Evolutionary conservation across 2,888 invertebrate species (phyloP).

Genomic region (Plagodis dolabraria): DNA sequence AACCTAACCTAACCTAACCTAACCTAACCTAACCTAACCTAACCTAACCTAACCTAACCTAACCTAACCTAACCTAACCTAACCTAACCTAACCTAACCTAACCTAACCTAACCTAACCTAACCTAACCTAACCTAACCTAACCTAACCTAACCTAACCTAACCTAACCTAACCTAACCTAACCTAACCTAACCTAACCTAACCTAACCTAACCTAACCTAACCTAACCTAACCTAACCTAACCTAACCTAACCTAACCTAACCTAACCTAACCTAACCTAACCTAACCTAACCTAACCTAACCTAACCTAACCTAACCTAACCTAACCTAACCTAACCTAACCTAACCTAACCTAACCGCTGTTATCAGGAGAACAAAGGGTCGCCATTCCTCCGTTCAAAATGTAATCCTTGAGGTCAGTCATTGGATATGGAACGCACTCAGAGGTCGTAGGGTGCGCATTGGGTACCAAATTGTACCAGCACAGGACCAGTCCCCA

Average conservation of each 20-base stretch:
- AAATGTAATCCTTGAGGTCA: no score
- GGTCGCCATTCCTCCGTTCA: no score
- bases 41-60: conserved; percentile 33
- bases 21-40: conserved; percentile 26
- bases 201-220: conserved; percentile 26
- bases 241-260: conserved; percentile 24
- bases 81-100: conserved; percentile 30
- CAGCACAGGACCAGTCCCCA: no score
- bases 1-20: conserved; percentile 38
- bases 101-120: conserved; percentile 21
- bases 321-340: no score
- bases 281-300: no score
- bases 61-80: conserved; percentile 39
- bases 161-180: conserved; percentile 35
- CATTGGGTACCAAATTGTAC: no score
- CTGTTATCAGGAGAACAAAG: no score
- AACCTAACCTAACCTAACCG: no score
- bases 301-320: no score
- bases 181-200: conserved; percentile 27
- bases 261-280: no score
- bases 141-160: conserved; percentile 38
- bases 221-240: conserved; percentile 25
- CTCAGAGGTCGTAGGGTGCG: no score
- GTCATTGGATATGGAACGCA: no score
- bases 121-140: conserved; percentile 37